A percentile compares a stretch with the other conserved stretches of the same genome.
phyloP scores from a whole-genome alignment of 2,888 invertebrate genomes.

The Unio pictorum region DNA sequence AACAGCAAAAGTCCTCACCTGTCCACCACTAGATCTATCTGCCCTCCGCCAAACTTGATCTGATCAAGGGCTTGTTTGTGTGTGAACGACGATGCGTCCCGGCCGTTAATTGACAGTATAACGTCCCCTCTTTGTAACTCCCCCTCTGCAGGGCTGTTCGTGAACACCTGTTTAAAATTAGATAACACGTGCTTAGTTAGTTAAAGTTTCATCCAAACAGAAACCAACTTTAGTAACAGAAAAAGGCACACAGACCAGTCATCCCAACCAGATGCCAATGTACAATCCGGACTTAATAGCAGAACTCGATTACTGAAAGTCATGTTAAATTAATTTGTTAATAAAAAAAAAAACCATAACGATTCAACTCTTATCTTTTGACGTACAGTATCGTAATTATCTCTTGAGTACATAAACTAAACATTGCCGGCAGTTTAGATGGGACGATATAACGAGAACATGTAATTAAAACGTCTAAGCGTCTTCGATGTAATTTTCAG shows the following conservation, averaged over 20 bases:
- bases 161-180: slow-evolving; percentile 81
- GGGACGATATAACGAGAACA: no score
- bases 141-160: slow-evolving; percentile 87
- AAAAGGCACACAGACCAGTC: not conserved
- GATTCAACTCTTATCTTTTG: no score
- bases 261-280: no score
- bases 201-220: not conserved
- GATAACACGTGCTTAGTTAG: slow-evolving; percentile 29
- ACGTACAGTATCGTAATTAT: no score
- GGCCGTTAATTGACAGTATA: slow-evolving; percentile 90
- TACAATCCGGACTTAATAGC: no score
- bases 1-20: slow-evolving; percentile 45
- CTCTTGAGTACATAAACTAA: no score
- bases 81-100: slow-evolving; percentile 88
- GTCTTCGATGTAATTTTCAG: no score
- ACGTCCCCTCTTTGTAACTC: slow-evolving; percentile 91
- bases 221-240: not conserved
- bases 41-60: slow-evolving; percentile 68
- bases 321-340: no score
- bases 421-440: no score
- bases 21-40: slow-evolving; percentile 61
- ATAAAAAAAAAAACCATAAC: no score
- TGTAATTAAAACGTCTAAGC: no score
- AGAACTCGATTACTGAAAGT: no score
- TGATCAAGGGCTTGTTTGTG: slow-evolving; percentile 91